These are phyloP conservation scores for Limonius californicus DNA, from an alignment of 1,140 invertebrate genomes.

Conservation along the genomic window DNA sequence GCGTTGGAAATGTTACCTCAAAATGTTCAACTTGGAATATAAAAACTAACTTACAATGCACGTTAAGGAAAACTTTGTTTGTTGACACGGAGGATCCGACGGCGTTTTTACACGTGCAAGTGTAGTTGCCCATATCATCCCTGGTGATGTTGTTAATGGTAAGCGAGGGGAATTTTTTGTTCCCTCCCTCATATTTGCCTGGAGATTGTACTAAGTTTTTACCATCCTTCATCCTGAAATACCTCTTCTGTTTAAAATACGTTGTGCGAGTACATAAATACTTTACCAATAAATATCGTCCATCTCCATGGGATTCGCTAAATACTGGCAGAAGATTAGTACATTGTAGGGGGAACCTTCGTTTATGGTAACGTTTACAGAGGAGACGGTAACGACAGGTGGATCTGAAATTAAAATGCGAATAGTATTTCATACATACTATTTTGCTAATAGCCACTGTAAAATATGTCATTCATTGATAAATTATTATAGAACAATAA, in stretches of 20 bases:
- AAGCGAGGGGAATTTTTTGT: constrained; percentile 65
- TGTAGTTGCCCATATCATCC: constrained; percentile 76
- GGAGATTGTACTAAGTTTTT: constrained; percentile 59
- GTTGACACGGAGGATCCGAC: constrained; percentile 69
- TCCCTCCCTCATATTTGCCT: constrained; percentile 71
- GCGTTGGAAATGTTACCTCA: constrained; percentile 13
- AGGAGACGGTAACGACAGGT: constrained; percentile 69
- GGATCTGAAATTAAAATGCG: constrained; percentile 61
- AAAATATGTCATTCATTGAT: too few relatives aligned
- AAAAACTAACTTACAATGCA: constrained; percentile 68
- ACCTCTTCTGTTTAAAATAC: constrained; percentile 4
- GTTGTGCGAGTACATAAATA: too few relatives aligned
- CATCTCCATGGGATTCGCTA: constrained; percentile 75
- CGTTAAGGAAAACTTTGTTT: constrained; percentile 65
- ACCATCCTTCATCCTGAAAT: constrained; percentile 68
- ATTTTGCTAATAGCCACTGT: too few relatives aligned
- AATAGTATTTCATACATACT: too few relatives aligned
- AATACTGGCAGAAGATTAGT: constrained; percentile 72
- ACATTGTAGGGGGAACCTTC: constrained; percentile 58
- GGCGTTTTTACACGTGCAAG: constrained; percentile 71
- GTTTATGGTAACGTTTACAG: constrained; percentile 71
- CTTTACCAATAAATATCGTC: constrained; percentile 72
- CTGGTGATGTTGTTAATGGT: constrained; percentile 72
- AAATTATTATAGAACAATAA: too few relatives aligned
- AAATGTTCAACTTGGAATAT: not conserved